These are phyloP conservation scores for Ennomos quercinarius DNA, from an alignment of 2,888 invertebrate genomes.

Conservation along the genomic window DNA sequence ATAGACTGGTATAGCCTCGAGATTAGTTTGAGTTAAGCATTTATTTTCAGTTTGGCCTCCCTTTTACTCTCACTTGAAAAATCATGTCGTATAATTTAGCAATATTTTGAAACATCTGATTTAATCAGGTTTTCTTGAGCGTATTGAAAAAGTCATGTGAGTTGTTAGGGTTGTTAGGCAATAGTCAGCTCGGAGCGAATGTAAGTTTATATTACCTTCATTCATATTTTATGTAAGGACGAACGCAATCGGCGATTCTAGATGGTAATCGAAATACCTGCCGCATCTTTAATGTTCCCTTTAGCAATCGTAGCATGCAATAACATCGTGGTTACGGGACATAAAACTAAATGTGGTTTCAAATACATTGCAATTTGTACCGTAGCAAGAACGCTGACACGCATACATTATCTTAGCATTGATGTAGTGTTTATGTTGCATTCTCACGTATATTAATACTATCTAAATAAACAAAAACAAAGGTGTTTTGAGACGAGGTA, in stretches of 20 bases:
- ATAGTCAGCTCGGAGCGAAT: conserved; percentile 16
- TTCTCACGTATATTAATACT: neutral
- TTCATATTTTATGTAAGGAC: conserved; percentile 32
- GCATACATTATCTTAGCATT: conserved; percentile 17
- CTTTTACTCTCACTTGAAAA: neutral
- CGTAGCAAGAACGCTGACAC: conserved; percentile 13
- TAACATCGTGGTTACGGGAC: conserved; percentile 28
- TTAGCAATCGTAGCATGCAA: conserved; percentile 21
- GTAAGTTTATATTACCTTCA: conserved; percentile 19
- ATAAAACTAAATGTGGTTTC: conserved; percentile 16
- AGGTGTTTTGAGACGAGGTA: neutral
- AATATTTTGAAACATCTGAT: neutral
- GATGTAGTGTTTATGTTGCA: conserved; percentile 3
- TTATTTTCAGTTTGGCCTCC: no score
- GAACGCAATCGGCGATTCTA: conserved; percentile 24
- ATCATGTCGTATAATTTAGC: conserved; percentile 1
- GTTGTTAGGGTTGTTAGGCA: conserved; percentile 21
- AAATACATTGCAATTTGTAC: neutral
- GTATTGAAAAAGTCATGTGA: conserved; percentile 13
- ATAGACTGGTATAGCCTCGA: no score
- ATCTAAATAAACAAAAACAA: neutral
- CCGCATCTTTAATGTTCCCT: conserved; percentile 19
- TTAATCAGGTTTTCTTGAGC: conserved; percentile 2
- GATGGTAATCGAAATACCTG: conserved; percentile 24
- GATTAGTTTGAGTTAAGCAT: no score